Conservation (phyloP, 2,797 vertebrate species). For the Gouania willdenowi region DNA sequence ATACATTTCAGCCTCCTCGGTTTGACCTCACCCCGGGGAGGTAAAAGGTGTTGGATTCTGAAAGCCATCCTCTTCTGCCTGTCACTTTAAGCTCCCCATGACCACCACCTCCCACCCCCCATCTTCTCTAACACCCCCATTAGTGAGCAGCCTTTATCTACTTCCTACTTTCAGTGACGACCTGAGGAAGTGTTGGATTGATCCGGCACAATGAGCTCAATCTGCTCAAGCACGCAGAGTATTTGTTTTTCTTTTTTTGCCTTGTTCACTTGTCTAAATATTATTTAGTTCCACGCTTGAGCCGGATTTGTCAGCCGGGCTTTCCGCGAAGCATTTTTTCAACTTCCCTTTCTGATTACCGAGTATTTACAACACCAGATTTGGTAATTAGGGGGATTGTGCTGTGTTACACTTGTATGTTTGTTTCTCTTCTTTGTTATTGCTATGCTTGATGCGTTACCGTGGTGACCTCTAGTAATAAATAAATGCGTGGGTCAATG, state of each 20-base stretch:
- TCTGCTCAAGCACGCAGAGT: slow-evolving; percentile 61
- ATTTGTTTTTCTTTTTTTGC: slow-evolving; percentile 64
- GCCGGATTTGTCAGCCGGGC: slow-evolving; percentile 69
- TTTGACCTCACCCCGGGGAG: neutral
- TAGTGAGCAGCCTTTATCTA: slow-evolving; percentile 47
- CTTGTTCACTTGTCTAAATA: slow-evolving; percentile 65
- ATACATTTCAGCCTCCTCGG: no score
- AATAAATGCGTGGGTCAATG: slow-evolving; percentile 13
- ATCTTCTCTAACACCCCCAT: slow-evolving; percentile 33
- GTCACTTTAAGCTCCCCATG: slow-evolving; percentile 43
- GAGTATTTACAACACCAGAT: slow-evolving; percentile 24
- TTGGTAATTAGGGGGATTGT: slow-evolving; percentile 38
- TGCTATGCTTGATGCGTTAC: slow-evolving; percentile 20
- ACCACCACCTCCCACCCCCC: no score
- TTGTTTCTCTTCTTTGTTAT: slow-evolving; percentile 26
- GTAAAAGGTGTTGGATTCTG: slow-evolving; percentile 27
- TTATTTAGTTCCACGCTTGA: slow-evolving; percentile 62
- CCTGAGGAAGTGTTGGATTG: slow-evolving; percentile 66
- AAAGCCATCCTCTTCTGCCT: slow-evolving; percentile 33
- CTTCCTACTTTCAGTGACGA: slow-evolving; percentile 46
- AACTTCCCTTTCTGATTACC: slow-evolving; percentile 26
- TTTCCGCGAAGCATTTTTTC: slow-evolving; percentile 58
- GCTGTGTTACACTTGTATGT: slow-evolving; percentile 27
- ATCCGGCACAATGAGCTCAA: slow-evolving; percentile 50
- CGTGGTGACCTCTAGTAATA: slow-evolving; percentile 15